phyloP scores from a whole-genome alignment of 64 coral and sea anemone species.

The Acropora yongei region DNA sequence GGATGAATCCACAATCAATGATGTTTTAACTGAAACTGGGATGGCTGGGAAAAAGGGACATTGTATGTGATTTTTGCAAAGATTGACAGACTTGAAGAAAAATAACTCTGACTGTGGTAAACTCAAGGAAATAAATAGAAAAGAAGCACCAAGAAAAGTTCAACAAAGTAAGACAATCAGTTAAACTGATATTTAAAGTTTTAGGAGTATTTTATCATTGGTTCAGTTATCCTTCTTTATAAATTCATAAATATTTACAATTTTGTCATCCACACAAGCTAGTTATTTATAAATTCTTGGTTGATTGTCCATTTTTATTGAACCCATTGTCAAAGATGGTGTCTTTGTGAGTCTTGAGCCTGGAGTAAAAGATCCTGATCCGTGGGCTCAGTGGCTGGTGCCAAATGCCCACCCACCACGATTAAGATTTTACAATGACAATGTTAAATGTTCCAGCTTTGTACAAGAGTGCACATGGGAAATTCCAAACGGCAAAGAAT shows the following conservation, averaged over 20 bases:
- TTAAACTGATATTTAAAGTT: background rate
- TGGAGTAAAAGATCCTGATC: slow-evolving; percentile 48
- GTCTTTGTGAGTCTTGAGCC: slow-evolving; percentile 52
- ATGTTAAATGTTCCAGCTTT: slow-evolving; percentile 16
- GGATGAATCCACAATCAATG: slow-evolving; percentile 60
- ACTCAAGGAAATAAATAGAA: slow-evolving; percentile 19
- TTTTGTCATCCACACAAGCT: slow-evolving; percentile 30
- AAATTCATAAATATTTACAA: slow-evolving; percentile 30
- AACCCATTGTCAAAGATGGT: slow-evolving; percentile 21
- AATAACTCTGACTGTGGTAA: background rate
- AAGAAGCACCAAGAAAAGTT: slow-evolving; percentile 37
- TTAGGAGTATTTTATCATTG: slow-evolving; percentile 1
- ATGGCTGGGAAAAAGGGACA: slow-evolving; percentile 56
- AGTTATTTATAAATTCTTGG: background rate
- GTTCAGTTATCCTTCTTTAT: background rate
- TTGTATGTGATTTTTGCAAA: slow-evolving; percentile 45
- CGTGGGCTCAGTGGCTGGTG: slow-evolving; percentile 38
- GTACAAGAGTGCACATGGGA: slow-evolving; percentile 40
- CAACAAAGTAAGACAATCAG: slow-evolving; percentile 32
- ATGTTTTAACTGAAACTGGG: slow-evolving; percentile 45
- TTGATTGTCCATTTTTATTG: slow-evolving; percentile 18
- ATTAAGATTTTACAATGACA: slow-evolving; percentile 52
- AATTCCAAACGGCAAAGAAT: background rate
- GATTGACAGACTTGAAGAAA: slow-evolving; percentile 49
- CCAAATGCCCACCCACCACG: slow-evolving; percentile 57